These are phyloP conservation scores for Halotydeus destructor DNA, from an alignment of 1,140 invertebrate genomes.

Conservation along the genomic window DNA sequence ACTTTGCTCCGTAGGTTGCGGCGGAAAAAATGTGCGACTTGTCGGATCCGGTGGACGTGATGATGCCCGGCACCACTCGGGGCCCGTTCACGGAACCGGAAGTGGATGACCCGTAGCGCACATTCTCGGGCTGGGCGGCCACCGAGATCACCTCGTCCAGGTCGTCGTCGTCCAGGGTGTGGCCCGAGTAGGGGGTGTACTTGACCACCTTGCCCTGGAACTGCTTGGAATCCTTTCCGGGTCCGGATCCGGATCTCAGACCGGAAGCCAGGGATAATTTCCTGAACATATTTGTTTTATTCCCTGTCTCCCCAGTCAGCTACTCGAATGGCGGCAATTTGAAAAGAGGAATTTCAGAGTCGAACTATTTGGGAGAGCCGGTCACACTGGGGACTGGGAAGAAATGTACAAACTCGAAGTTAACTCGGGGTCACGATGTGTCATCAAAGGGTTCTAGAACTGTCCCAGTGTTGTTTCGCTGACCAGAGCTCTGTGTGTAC, in stretches of 20 bases:
- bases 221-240: no score
- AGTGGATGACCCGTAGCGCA: conserved; percentile 32
- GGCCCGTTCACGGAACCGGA: conserved; percentile 37
- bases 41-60: conserved; percentile 28
- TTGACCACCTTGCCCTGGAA: conserved; percentile 24
- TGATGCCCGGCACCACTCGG: conserved; percentile 37
- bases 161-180: conserved; percentile 31
- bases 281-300: background rate
- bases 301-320: background rate
- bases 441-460: background rate
- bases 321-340: background rate
- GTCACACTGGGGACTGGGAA: background rate
- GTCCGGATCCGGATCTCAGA: conserved; percentile 15
- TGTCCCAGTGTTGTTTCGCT: no score
- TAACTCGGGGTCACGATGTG: background rate
- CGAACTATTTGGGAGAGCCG: background rate
- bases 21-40: no score
- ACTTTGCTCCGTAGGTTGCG: no score
- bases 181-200: conserved; percentile 26
- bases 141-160: conserved; percentile 47
- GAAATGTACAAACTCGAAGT: no score
- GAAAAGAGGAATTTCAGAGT: background rate
- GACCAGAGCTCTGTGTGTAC: no score
- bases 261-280: background rate
- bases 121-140: conserved; percentile 31